Conservation (phyloP, 2,113 vertebrate genomes). For the Apeltes quadracus region DNA sequence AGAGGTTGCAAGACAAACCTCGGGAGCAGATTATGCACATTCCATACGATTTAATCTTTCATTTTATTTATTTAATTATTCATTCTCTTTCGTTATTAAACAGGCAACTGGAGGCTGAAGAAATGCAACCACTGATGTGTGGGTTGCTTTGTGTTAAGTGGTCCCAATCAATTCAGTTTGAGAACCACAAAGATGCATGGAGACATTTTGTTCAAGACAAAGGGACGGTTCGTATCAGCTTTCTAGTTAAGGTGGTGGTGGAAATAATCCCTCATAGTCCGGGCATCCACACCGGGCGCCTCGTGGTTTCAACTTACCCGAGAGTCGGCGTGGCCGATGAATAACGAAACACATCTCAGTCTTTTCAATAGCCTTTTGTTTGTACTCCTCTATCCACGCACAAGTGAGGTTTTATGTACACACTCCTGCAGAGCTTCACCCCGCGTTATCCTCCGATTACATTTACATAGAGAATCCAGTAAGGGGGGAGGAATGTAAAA, state of each 20-base stretch:
- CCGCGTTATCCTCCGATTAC: constrained; percentile 67
- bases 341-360: constrained; percentile 67
- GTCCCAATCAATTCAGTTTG: not conserved
- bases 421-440: constrained; percentile 62
- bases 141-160: not conserved
- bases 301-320: constrained; percentile 62
- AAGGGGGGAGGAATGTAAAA: constrained; percentile 57
- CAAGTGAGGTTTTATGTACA: constrained; percentile 62
- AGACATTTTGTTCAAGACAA: constrained; percentile 5
- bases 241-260: constrained; percentile 30
- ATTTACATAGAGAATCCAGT: constrained; percentile 70
- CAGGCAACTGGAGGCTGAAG: not conserved
- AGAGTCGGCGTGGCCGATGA: constrained; percentile 74
- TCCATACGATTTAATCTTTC: no score
- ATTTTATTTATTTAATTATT: not conserved
- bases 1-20: not conserved
- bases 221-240: constrained; percentile 37
- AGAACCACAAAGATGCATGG: not conserved
- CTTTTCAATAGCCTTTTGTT: constrained; percentile 62
- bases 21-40: not conserved
- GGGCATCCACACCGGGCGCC: constrained; percentile 43
- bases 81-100: not conserved
- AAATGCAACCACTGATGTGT: not conserved
- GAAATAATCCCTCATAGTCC: constrained; percentile 45
- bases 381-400: constrained; percentile 47